phyloP scores from a whole-genome alignment of 1,140 invertebrate species.

The Argopecten irradians region DNA sequence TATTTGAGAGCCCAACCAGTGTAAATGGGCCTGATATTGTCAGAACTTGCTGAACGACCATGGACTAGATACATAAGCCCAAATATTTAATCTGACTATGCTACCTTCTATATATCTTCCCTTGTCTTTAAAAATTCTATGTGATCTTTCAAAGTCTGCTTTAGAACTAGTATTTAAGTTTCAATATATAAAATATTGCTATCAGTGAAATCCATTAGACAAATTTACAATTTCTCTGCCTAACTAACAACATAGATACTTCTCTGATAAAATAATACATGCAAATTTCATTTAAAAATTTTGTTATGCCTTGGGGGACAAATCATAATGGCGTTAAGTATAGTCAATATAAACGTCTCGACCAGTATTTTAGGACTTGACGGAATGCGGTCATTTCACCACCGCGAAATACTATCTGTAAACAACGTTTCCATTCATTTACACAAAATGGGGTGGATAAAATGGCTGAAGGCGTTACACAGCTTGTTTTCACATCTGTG shows the following conservation, averaged over 20 bases:
- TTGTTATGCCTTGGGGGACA: background rate
- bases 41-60: background rate
- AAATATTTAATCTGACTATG: background rate
- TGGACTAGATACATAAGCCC: background rate
- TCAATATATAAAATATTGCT: conserved; percentile 24
- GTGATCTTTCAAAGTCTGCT: background rate
- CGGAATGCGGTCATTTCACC: background rate
- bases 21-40: background rate
- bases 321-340: background rate
- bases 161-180: background rate
- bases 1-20: background rate
- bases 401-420: background rate
- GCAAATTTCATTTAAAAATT: conserved; percentile 2
- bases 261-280: background rate
- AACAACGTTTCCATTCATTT: background rate
- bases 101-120: background rate
- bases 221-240: background rate
- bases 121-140: background rate
- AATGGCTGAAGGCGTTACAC: background rate
- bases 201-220: background rate
- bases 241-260: background rate
- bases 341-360: background rate
- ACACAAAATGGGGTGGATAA: background rate
- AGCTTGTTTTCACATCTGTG: background rate
- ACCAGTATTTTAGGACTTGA: background rate